Evolutionary conservation across 2,888 invertebrate species (phyloP), one percentile per base, ranked within the genome.

Genomic region (Eucriotettix oculatus): DNA sequence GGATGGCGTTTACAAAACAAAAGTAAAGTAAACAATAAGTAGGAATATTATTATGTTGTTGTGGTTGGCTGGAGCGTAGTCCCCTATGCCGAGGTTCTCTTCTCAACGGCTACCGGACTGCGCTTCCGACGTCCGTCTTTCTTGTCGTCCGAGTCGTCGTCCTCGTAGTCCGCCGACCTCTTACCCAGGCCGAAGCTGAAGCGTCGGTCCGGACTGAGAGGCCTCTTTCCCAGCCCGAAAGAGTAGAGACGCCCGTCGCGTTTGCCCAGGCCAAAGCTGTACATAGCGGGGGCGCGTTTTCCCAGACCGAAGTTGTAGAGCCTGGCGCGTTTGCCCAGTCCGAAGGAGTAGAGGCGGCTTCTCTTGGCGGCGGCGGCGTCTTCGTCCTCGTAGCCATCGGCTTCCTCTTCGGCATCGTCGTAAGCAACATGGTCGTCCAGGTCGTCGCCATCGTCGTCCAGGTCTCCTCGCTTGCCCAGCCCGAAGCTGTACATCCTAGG

Each of bases 251-350:
- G 53, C n/a, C 60, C 60, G 11, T 54, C 54, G 42, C 64, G 60
- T 54, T 66, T 66, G 11, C 66, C 66, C 29, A 66, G 52, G 1
- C 66, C 66, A 57, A 66, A 66, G 16, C 60, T 53, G 58, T 66
- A 66, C 52, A 60, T 29, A 14, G 53, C 53, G 14, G 60, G 56
- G 63, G 77, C 75, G 12, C 86, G 78, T 66, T 85, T 81, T 1
- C 86, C 86, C n/a, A 86, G 74, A 0, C 86, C 86, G 68, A 86
- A 85, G 41, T 82, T 80, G 73, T 84, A 86, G 0, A 81, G 81
- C 40, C 81, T 79, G 42, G 79, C 78, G 60, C 84, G 78, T 71
- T 85, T 69, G 11, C 68, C 68, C 16, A 68, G 62, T 5, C 68
- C 69, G 57, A 68, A 67, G 14, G 68, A 67, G 62, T 69, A 69